phyloP scores from a whole-genome alignment of 2,113 vertebrate genomes.

The Dasyurus viverrinus region DNA sequence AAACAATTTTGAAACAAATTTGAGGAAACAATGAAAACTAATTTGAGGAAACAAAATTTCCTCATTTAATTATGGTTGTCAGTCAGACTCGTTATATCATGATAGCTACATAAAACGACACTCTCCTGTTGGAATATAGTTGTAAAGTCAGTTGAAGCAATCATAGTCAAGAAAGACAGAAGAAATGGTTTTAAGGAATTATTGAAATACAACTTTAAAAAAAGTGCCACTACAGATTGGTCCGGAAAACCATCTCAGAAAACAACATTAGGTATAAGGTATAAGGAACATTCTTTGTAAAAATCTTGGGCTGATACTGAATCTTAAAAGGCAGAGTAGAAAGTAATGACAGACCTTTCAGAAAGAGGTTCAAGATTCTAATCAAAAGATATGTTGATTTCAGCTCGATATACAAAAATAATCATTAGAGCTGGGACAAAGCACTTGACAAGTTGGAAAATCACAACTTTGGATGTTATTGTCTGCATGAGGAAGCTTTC shows the following conservation, averaged over 20 bases:
- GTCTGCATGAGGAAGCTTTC: neutral
- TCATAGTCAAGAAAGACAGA: constrained; percentile 41
- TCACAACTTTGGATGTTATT: neutral
- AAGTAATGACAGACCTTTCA: constrained; percentile 48
- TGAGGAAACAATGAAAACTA: too few species aligned
- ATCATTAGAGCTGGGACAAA: constrained; percentile 42
- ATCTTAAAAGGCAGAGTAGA: constrained; percentile 30
- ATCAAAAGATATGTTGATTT: constrained; percentile 55
- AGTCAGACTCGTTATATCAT: neutral
- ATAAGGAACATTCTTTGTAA: constrained; percentile 49
- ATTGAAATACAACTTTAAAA: constrained; percentile 23
- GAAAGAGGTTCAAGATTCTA: constrained; percentile 57
- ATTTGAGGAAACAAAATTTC: neutral
- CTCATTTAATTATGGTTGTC: neutral
- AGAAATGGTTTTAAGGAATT: constrained; percentile 57
- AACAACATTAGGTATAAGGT: neutral
- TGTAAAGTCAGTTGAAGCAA: constrained; percentile 33
- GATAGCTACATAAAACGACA: constrained; percentile 58
- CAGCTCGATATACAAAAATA: constrained; percentile 55
- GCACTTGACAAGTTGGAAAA: constrained; percentile 6
- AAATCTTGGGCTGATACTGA: constrained; percentile 53
- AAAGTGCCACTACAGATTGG: constrained; percentile 46
- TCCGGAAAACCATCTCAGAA: constrained; percentile 36
- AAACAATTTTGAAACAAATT: too few species aligned
- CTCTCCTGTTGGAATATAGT: constrained; percentile 27